A percentile compares a stretch with the other conserved stretches of the same genome.
These are phyloP conservation scores for Aspidapion aeneum DNA, from an alignment of 2,888 invertebrate genomes.

Conservation along the genomic window DNA sequence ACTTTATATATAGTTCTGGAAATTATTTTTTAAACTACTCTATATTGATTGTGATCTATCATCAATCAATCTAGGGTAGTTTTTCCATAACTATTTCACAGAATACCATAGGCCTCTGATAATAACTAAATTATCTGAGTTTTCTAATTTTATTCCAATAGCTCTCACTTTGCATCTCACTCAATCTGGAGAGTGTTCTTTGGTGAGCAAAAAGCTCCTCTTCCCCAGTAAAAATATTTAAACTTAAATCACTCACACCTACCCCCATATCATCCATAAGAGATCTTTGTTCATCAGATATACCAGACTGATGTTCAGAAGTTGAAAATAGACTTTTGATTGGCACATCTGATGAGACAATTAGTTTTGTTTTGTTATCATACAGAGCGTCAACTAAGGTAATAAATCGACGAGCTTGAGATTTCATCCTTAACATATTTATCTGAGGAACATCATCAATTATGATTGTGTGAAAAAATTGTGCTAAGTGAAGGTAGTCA, in stretches of 20 bases:
- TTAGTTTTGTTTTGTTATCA: slow-evolving; percentile 84
- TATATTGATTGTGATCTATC: too few relatives aligned
- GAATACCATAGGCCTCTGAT: too few relatives aligned
- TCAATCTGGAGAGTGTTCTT: slow-evolving; percentile 86
- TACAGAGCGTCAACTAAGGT: slow-evolving; percentile 96
- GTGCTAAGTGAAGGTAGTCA: slow-evolving; percentile 90
- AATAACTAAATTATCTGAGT: too few relatives aligned
- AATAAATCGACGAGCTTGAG: slow-evolving; percentile 92
- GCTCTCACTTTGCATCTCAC: slow-evolving; percentile 93
- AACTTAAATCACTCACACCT: slow-evolving; percentile 65
- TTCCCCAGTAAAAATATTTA: slow-evolving; percentile 94
- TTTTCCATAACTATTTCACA: too few relatives aligned
- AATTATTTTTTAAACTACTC: too few relatives aligned
- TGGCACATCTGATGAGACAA: slow-evolving; percentile 79
- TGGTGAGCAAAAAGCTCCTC: slow-evolving; percentile 98
- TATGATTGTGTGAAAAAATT: slow-evolving; percentile 93
- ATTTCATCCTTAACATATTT: slow-evolving; percentile 65
- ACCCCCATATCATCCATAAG: slow-evolving; percentile 96
- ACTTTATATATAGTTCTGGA: too few relatives aligned
- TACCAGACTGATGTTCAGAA: slow-evolving; percentile 39
- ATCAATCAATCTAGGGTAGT: too few relatives aligned
- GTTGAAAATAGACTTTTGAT: slow-evolving; percentile 70
- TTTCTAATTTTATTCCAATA: slow-evolving; percentile 65
- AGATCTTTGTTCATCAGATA: slow-evolving; percentile 71
- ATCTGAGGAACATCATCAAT: slow-evolving; percentile 86